These are phyloP conservation scores for Apotomis betuletana DNA, from an alignment of 2,888 invertebrate species.

Conservation along the genomic window DNA sequence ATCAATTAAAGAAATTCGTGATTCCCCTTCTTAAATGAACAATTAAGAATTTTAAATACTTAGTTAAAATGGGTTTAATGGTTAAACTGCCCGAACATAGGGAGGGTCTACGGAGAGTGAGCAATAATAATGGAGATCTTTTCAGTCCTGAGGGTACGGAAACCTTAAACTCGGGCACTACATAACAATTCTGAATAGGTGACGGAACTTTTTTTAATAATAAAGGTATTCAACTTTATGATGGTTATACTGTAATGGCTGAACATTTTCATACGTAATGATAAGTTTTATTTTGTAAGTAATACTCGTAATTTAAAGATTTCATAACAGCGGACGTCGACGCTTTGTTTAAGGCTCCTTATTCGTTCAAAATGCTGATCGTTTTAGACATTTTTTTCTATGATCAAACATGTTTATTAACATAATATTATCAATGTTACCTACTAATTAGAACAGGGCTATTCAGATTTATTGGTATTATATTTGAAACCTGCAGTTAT, in stretches of 20 bases:
- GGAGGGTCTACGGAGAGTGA: constrained; percentile 18
- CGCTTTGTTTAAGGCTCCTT: too few relatives aligned
- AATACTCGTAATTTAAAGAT: too few relatives aligned
- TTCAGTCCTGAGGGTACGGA: constrained; percentile 40
- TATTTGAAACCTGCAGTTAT: too few relatives aligned
- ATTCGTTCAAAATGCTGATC: too few relatives aligned
- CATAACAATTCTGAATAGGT: constrained; percentile 27
- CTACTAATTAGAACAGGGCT: too few relatives aligned
- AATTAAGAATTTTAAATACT: constrained; percentile 25
- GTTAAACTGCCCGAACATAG: constrained; percentile 31
- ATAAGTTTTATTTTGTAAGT: too few relatives aligned
- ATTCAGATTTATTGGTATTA: too few relatives aligned
- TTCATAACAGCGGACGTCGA: too few relatives aligned
- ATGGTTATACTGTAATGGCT: not conserved
- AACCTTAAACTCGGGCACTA: constrained; percentile 34
- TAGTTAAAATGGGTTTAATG: constrained; percentile 35
- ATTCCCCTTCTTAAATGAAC: constrained; percentile 15
- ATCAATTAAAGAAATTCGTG: not conserved
- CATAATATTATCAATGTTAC: too few relatives aligned
- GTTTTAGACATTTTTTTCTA: too few relatives aligned
- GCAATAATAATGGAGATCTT: constrained; percentile 31
- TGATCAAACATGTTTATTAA: too few relatives aligned
- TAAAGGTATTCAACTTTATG: constrained; percentile 11
- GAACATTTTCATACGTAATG: too few relatives aligned
- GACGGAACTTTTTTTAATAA: constrained; percentile 23